Percentiles rank a stretch among this genome's conserved stretches.
phyloP scores from a whole-genome alignment of 2,113 vertebrate genomes.

The Phalacrocorax carbo region DNA sequence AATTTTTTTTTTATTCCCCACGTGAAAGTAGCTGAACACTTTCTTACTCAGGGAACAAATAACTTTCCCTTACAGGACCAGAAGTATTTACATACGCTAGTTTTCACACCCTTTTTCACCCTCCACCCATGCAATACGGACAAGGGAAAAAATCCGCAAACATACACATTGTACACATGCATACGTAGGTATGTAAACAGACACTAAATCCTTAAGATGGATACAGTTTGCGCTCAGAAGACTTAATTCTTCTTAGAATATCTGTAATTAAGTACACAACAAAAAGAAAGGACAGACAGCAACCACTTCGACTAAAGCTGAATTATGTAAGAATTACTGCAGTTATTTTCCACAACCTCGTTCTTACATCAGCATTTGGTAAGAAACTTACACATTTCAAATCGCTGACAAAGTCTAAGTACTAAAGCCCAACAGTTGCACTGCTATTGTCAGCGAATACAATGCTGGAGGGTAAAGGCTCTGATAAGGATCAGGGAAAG shows the following conservation, averaged over 20 bases:
- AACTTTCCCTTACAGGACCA: neutral
- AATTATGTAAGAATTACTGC: neutral
- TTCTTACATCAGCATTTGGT: constrained; percentile 1
- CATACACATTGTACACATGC: neutral
- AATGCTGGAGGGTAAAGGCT: neutral
- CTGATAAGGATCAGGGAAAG: constrained; percentile 14
- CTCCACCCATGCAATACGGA: neutral
- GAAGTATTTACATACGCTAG: neutral
- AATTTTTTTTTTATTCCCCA: neutral
- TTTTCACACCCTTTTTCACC: neutral
- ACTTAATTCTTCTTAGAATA: neutral
- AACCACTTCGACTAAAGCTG: neutral
- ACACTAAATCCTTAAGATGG: neutral
- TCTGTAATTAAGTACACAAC: neutral
- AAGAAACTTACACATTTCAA: constrained; percentile 23
- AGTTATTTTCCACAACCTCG: constrained; percentile 9
- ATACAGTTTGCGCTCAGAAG: neutral
- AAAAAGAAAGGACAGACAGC: neutral
- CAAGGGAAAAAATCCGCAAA: neutral
- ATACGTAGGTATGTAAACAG: neutral
- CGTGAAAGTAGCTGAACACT: neutral
- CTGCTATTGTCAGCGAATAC: constrained; percentile 11
- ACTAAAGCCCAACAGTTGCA: neutral
- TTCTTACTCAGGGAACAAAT: neutral
- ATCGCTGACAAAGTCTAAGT: neutral